Evolutionary conservation across 2,113 vertebrate genomes (phyloP).

Genomic region (Equus quagga): DNA sequence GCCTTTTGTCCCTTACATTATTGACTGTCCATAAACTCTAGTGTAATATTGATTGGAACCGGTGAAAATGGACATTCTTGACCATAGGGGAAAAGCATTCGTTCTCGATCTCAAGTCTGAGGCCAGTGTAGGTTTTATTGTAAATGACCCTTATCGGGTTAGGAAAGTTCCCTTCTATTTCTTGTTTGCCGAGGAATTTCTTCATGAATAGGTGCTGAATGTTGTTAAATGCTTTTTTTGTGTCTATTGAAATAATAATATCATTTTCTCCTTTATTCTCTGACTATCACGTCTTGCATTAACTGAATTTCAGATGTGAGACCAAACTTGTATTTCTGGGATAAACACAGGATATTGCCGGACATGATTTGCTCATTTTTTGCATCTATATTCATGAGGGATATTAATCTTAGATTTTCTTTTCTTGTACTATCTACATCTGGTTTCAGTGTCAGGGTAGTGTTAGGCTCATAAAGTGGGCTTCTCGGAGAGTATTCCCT

Average conservation of each 20-base stretch:
- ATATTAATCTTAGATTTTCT: constrained; percentile 52
- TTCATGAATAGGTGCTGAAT: neutral
- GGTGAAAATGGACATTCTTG: neutral
- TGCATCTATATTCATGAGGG: constrained; percentile 50
- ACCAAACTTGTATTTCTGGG: constrained; percentile 47
- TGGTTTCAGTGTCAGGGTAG: constrained; percentile 28
- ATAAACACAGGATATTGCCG: constrained; percentile 69
- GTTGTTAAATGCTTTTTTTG: constrained; percentile 38
- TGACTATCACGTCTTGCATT: constrained; percentile 52
- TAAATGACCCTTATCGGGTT: neutral
- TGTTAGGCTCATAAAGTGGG: constrained; percentile 1
- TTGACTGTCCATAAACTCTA: neutral
- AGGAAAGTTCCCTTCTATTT: neutral
- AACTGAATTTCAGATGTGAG: constrained; percentile 68
- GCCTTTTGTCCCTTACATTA: neutral
- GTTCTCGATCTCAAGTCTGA: neutral
- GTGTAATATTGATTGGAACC: neutral
- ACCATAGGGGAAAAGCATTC: neutral
- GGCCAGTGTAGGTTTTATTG: neutral
- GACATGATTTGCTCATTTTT: constrained; percentile 54
- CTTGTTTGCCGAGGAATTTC: neutral
- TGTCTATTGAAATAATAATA: neutral
- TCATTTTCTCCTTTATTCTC: constrained; percentile 63
- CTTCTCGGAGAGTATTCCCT: neutral
- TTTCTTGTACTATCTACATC: constrained; percentile 38